These are phyloP conservation scores for Strigops habroptila DNA, from an alignment of 2,113 vertebrate genomes.

Conservation along the genomic window DNA sequence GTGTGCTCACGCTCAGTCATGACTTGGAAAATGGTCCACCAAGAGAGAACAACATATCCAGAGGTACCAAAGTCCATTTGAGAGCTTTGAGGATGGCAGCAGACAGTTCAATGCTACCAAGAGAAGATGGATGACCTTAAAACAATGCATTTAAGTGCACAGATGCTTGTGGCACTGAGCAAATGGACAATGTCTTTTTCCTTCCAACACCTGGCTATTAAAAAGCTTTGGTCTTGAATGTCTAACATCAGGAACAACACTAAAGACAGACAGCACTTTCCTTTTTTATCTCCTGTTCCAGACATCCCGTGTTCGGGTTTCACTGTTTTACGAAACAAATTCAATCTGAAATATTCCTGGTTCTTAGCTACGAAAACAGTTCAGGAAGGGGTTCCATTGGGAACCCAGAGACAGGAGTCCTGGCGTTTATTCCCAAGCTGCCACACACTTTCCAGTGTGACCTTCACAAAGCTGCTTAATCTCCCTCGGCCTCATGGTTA, in stretches of 20 bases:
- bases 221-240: not conserved
- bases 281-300: not conserved
- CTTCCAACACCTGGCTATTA: not conserved
- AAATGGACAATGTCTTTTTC: not conserved
- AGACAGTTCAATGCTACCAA: not conserved
- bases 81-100: not conserved
- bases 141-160: not conserved
- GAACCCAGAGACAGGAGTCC: not conserved
- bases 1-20: not conserved
- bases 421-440: not conserved
- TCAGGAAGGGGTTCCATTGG: fast-evolving
- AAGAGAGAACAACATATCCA: not conserved
- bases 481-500: not conserved
- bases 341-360: not conserved
- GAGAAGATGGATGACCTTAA: not conserved
- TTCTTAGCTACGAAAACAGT: not conserved
- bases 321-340: not conserved
- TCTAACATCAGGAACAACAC: not conserved
- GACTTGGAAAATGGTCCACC: not conserved
- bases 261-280: not conserved
- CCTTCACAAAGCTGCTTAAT: not conserved
- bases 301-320: not conserved
- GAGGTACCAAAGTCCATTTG: not conserved
- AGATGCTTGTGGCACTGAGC: not conserved
- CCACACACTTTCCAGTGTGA: not conserved